phyloP scores from a whole-genome alignment of 1,140 invertebrate genomes.

The Bombus sylvicola region DNA sequence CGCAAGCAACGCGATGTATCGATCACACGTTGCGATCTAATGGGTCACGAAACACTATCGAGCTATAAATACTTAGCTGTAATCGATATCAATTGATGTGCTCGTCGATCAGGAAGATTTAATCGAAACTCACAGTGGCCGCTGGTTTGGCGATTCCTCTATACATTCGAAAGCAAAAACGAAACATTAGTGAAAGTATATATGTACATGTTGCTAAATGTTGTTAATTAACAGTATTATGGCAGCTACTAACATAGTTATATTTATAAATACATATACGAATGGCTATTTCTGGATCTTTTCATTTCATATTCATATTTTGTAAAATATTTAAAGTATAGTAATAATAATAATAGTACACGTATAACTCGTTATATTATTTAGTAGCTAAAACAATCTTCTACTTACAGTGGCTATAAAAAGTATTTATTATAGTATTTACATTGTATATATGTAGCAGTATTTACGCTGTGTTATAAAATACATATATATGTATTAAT shows the following conservation, averaged over 20 bases:
- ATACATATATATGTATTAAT: background rate
- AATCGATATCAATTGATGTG: background rate
- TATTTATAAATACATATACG: too few species aligned
- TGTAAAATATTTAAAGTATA: too few species aligned
- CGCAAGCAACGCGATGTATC: background rate
- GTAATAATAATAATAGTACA: too few species aligned
- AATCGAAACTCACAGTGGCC: too few species aligned
- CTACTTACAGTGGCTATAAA: too few species aligned
- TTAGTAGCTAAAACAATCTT: too few species aligned
- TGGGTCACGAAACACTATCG: background rate
- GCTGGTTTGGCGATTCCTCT: background rate
- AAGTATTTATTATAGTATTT: too few species aligned
- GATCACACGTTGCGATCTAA: conserved; percentile 5
- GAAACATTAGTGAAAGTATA: background rate
- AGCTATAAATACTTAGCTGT: background rate
- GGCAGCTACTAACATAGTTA: too few species aligned
- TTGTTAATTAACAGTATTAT: background rate
- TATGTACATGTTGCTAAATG: background rate
- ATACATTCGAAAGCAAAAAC: background rate
- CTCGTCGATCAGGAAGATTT: background rate
- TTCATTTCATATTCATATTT: too few species aligned
- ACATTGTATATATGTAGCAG: too few species aligned
- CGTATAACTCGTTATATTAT: too few species aligned
- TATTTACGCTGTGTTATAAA: background rate
- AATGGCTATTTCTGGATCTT: too few species aligned